Percentiles rank a stretch among this genome's conserved stretches.
These are phyloP conservation scores for Mimachlamys varia DNA, from an alignment of 2,888 invertebrate genomes.

Conservation along the genomic window DNA sequence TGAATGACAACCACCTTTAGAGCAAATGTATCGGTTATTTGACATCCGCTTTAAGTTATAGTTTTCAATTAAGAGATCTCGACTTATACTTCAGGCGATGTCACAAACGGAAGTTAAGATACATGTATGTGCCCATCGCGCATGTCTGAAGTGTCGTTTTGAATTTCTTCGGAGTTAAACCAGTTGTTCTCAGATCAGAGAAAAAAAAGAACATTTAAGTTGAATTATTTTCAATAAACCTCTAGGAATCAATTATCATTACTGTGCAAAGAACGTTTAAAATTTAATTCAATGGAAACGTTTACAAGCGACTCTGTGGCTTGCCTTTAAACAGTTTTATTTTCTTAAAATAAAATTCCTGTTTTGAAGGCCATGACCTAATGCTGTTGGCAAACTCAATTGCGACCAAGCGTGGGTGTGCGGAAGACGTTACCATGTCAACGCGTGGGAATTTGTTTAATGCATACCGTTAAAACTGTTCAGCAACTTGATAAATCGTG, in stretches of 20 bases:
- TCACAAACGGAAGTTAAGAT: not conserved
- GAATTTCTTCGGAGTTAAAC: not conserved
- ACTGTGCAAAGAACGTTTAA: not conserved
- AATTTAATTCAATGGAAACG: not conserved
- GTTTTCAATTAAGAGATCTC: not conserved
- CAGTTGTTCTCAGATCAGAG: not conserved
- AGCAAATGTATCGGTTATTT: not conserved
- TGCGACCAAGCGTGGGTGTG: not conserved
- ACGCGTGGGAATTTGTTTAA: too few relatives aligned
- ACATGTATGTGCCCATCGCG: not conserved
- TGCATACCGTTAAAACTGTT: too few relatives aligned
- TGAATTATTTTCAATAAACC: not conserved
- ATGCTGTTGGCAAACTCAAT: not conserved
- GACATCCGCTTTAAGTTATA: not conserved
- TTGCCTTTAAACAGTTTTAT: not conserved
- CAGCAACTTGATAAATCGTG: too few relatives aligned
- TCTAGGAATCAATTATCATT: not conserved
- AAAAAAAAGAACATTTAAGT: not conserved
- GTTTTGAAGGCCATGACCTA: not conserved
- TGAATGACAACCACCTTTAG: not conserved
- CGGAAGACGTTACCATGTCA: too few relatives aligned
- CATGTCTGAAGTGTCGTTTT: not conserved
- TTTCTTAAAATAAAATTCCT: not conserved
- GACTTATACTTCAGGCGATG: not conserved
- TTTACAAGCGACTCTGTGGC: not conserved